Evolutionary conservation across 2,797 vertebrate species (phyloP), one percentile per base, ranked within the genome.

Genomic region (Protosalanx chinensis): DNA sequence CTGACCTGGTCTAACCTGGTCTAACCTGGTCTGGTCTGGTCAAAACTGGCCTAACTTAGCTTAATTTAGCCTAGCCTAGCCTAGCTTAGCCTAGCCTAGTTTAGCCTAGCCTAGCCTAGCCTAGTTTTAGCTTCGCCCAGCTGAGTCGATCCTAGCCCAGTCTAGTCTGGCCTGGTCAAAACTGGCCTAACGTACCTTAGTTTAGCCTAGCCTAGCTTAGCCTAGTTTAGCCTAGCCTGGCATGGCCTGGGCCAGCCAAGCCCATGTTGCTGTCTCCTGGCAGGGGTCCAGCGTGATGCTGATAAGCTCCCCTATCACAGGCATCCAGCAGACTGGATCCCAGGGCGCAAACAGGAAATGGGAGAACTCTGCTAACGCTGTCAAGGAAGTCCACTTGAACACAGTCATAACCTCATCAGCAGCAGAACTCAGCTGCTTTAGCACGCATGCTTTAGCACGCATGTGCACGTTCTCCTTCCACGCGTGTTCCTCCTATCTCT

Each of bases 341-440:
- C 76, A 64, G 62, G 83, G 75, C 79, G 86, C 85, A 85, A 88
- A 91, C 89, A 87, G 89, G 88, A 92, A 90, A 84, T 73, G 57
- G 73, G 76, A 82, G 73, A 87, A 81, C 74, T 76, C 73, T 35
- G 46, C 71, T 85, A 76, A 88, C 76, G 74, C 77, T 76, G 75
- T 78, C 66, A 74, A 87, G 76, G 78, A 87, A 85, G 73, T 82
- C 75, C 60, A 77, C 73, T 79, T 80, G 64, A 81, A 75, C 76
- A 69, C 73, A 71, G 74, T 81, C 79, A 72, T 79, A 72, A 84
- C 75, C 67, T 61, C 81, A 82, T 87, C 80, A 80, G 76, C 57
- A 67, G 75, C 71, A 33, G 57, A 30, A 32, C 76, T 75, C 79
- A 83, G 86, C 76, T 87, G 81, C 77, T 57, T 74, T 75, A 82